Conservation (phyloP, 1,140 invertebrate genomes). For the Drosophila takahashii region DNA sequence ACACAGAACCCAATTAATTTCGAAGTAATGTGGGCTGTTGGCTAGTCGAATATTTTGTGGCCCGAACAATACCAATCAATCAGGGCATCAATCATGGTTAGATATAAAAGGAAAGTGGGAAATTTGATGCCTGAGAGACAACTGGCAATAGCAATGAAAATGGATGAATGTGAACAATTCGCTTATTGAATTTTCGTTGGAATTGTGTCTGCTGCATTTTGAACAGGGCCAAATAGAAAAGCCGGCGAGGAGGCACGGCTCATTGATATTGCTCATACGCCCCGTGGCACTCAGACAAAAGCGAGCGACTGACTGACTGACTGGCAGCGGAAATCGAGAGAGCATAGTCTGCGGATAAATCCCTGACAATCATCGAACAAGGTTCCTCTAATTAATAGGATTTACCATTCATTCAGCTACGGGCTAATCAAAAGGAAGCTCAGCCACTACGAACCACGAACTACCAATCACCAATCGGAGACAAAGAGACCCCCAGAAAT, state of each 20-base stretch:
- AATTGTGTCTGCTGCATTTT: slow-evolving; percentile 48
- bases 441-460: background rate
- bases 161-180: slow-evolving; percentile 50
- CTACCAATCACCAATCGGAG: background rate
- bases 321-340: background rate
- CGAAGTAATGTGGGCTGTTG: slow-evolving; percentile 15
- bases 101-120: slow-evolving; percentile 2
- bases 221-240: slow-evolving; percentile 4
- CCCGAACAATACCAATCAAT: slow-evolving; percentile 38
- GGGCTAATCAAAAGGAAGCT: slow-evolving; percentile 21
- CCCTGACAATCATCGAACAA: slow-evolving; percentile 8
- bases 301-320: background rate
- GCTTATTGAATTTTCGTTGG: slow-evolving; percentile 39
- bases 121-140: slow-evolving; percentile 21
- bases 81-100: slow-evolving; percentile 32
- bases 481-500: slow-evolving; percentile 33
- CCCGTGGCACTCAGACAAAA: slow-evolving; percentile 5
- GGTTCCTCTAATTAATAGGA: slow-evolving; percentile 39
- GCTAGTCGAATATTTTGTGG: slow-evolving; percentile 23
- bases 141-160: slow-evolving; percentile 26
- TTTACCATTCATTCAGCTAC: slow-evolving; percentile 29
- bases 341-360: background rate
- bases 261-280: slow-evolving; percentile 42
- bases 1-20: slow-evolving; percentile 29
- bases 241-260: slow-evolving; percentile 6